A percentile compares a stretch with the other conserved stretches of the same genome.
These are phyloP conservation scores for Dunckerocampus dactyliophorus DNA, from an alignment of 2,113 vertebrate species.

Conservation along the genomic window DNA sequence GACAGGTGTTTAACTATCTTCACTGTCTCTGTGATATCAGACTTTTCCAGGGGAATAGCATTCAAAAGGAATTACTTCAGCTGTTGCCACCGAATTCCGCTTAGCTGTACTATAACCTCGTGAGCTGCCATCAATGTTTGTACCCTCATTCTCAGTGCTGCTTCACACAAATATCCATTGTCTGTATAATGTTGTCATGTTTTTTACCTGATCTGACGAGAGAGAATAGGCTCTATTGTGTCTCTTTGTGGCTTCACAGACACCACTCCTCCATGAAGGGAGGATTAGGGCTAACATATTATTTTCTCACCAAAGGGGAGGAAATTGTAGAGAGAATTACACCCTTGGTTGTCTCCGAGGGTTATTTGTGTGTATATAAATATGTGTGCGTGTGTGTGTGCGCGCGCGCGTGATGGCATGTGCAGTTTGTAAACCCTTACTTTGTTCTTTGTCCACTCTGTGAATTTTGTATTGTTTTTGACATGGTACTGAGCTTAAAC, in stretches of 20 bases:
- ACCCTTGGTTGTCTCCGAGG: constrained; percentile 46
- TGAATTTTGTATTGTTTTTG: constrained; percentile 61
- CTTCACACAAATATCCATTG: constrained; percentile 58
- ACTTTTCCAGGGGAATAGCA: constrained; percentile 51
- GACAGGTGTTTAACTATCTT: constrained; percentile 53
- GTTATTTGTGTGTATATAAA: constrained; percentile 7
- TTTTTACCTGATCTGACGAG: constrained; percentile 42
- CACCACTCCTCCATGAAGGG: constrained; percentile 48
- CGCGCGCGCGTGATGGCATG: background rate
- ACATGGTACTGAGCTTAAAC: constrained; percentile 67
- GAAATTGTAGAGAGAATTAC: constrained; percentile 38
- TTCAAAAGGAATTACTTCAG: constrained; percentile 52
- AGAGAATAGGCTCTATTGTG: constrained; percentile 15
- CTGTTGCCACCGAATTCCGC: constrained; percentile 46
- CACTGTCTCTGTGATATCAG: constrained; percentile 55
- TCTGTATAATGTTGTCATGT: constrained; percentile 45
- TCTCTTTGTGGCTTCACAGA: constrained; percentile 47
- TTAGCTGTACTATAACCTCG: constrained; percentile 47
- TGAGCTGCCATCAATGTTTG: constrained; percentile 47
- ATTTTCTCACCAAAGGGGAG: constrained; percentile 49
- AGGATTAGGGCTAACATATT: constrained; percentile 64
- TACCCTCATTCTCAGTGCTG: constrained; percentile 51
- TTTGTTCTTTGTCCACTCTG: constrained; percentile 7
- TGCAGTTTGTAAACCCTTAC: constrained; percentile 7
- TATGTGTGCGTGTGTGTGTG: background rate